These are phyloP conservation scores for Nebria brevicollis DNA, from an alignment of 2,888 invertebrate genomes.

Conservation along the genomic window DNA sequence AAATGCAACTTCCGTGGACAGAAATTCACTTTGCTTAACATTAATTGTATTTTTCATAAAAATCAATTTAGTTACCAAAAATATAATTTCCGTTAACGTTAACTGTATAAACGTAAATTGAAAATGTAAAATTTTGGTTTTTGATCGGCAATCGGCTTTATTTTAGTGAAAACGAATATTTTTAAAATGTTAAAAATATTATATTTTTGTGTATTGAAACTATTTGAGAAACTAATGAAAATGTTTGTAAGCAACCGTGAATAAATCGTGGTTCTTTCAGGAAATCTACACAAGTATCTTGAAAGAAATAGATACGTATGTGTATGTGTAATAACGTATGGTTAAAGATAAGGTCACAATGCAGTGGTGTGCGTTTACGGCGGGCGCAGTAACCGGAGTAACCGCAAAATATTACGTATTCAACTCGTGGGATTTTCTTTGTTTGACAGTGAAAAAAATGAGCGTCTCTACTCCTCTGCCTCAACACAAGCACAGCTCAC, in stretches of 20 bases:
- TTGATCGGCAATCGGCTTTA: too few species aligned
- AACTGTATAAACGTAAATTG: too few species aligned
- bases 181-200: too few species aligned
- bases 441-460: conserved; percentile 40
- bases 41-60: too few species aligned
- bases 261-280: background rate
- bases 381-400: background rate
- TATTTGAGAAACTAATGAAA: background rate
- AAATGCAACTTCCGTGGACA: too few species aligned
- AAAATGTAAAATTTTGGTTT: too few species aligned
- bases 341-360: conserved; percentile 19
- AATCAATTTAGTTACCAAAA: too few species aligned
- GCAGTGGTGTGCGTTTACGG: conserved; percentile 12
- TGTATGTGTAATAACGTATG: background rate
- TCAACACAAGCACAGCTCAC: background rate
- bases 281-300: background rate
- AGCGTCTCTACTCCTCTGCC: conserved; percentile 11
- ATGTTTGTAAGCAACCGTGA: background rate
- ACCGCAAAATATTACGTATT: conserved; percentile 32
- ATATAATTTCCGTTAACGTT: too few species aligned
- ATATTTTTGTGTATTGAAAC: background rate
- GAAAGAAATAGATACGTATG: background rate
- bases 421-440: conserved; percentile 33
- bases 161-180: too few species aligned
- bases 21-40: too few species aligned